Base-by-base conservation (phyloP, 2,888 invertebrate genomes). In the Hyles lineata region DNA sequence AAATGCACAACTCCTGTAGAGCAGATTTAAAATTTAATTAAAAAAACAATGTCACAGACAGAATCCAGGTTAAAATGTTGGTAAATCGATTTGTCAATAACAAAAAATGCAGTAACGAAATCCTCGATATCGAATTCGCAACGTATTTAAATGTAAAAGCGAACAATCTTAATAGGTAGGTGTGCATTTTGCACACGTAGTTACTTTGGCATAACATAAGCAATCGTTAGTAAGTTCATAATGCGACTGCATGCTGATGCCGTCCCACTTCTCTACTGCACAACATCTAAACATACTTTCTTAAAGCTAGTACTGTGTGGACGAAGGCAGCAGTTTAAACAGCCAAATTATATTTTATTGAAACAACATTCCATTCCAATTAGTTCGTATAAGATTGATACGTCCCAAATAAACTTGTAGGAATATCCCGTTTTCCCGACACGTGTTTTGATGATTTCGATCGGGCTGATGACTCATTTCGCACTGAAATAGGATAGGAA, bases 181-280 rank as follows among this genome's bases (percentile, higher is more conserved):
- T 67, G 35, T 17, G 50, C 43, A 67, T 67, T 67, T 67, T 50
- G 67, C 43, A 67, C 50, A 67, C 67, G 67, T 67, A 67, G 6
- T 15, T 67, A 67, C 67, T 50, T 67, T 67, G 67, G 67, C 67
- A 67, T 67, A 67, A 67, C 67, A 67, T 67, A 67, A 67, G 50
- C 67, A 67, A 67, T 67, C 67, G 67, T 67, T 67, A 67, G 67
- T 43, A 67, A 67, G 67, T 67, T 67, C 67, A 67, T 67, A 67
- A 67, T 67, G 67, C 43, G 21, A 43, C 43, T n/a, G 67, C 43
- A 67, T 67, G 43, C 67, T 50, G 67, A 67, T 67, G 15, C 23
- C 23, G 67, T 23, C 67, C 67, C 43, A 67, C 23, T 50, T 67
- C 50, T 67, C 21, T 50, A 23, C 23, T 50, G 21, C 50, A 67